Evolutionary conservation across 2,113 vertebrate species (phyloP).

Genomic region (Raja brachyura): DNA sequence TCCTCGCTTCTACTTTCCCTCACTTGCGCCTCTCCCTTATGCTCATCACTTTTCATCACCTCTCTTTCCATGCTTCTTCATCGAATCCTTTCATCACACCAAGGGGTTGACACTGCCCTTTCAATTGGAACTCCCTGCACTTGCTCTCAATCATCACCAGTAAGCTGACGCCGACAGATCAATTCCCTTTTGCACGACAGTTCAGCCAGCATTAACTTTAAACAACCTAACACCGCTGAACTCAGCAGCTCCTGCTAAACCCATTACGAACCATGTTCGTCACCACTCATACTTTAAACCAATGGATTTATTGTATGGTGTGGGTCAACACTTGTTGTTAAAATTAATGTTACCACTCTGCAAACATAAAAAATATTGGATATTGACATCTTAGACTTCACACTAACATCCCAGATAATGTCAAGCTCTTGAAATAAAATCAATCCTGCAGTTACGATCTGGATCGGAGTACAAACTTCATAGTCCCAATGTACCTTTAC

Average conservation of each 20-base stretch:
- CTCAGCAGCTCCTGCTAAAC: neutral
- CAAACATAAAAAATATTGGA: neutral
- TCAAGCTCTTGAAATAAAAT: too few species aligned
- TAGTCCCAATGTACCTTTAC: too few species aligned
- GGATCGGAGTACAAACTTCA: too few species aligned
- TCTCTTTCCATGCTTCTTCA: neutral
- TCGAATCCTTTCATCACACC: neutral
- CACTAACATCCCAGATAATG: too few species aligned
- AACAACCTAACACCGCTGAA: neutral
- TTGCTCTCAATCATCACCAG: neutral
- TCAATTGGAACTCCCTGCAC: neutral
- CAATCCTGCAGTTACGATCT: too few species aligned
- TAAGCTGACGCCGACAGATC: too few species aligned
- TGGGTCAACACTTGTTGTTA: neutral
- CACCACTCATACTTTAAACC: neutral
- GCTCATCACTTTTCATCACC: neutral
- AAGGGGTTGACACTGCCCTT: neutral
- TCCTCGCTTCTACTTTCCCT: neutral
- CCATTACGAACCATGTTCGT: neutral
- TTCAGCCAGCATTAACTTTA: neutral
- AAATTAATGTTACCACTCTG: neutral
- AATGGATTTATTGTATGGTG: neutral
- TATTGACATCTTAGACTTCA: too few species aligned
- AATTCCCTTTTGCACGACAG: neutral
- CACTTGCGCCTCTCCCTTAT: neutral